phyloP scores from a whole-genome alignment of 2,113 vertebrate species.

The Rhadina sibilatrix region DNA sequence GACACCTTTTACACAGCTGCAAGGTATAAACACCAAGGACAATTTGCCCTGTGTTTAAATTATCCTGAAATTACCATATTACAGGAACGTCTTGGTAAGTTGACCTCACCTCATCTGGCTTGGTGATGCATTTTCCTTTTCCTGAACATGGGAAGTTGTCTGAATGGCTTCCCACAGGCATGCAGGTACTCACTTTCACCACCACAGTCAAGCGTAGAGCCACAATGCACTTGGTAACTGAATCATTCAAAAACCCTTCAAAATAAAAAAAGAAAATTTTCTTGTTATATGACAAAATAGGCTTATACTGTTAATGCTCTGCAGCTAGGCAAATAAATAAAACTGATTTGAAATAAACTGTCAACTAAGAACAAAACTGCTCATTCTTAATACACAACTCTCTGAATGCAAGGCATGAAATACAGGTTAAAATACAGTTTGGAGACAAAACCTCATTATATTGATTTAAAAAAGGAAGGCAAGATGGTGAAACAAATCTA shows the following conservation, averaged over 20 bases:
- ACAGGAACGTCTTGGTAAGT: neutral
- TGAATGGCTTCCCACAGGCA: conserved; percentile 74
- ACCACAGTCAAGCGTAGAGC: conserved; percentile 86
- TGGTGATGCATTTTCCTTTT: conserved; percentile 88
- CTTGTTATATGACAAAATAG: neutral
- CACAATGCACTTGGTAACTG: conserved; percentile 81
- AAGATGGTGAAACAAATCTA: neutral
- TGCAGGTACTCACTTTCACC: conserved; percentile 89
- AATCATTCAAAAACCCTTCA: conserved; percentile 82
- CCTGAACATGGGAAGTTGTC: conserved; percentile 84
- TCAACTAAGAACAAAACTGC: neutral
- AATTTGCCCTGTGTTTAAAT: neutral
- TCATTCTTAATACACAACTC: neutral
- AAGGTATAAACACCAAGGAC: neutral
- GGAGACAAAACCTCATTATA: neutral
- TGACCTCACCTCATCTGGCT: conserved; percentile 83
- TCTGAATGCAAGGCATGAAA: neutral
- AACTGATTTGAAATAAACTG: neutral
- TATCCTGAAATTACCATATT: neutral
- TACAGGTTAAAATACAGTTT: neutral
- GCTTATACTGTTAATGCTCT: neutral
- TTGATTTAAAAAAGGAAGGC: neutral
- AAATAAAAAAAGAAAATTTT: neutral
- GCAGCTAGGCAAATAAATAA: neutral
- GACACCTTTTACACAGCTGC: neutral